A percentile compares a stretch with the other conserved stretches of the same genome.
These are phyloP conservation scores for Puffinus mauretanicus DNA, from an alignment of 2,113 vertebrate genomes.

Conservation along the genomic window DNA sequence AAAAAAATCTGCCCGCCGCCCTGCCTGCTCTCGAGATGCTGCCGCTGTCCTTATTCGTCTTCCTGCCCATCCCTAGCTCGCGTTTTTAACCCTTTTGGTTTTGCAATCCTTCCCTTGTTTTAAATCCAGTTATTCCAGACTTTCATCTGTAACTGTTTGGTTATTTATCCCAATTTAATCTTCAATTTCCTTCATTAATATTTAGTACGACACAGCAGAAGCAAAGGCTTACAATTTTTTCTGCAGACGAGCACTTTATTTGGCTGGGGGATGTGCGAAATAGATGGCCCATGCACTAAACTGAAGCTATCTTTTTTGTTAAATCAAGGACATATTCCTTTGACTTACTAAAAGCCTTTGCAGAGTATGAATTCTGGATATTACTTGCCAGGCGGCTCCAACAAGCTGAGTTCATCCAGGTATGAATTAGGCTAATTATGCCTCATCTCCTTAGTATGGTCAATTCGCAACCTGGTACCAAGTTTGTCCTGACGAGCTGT, in stretches of 20 bases:
- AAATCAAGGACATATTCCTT: background rate
- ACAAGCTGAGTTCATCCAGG: background rate
- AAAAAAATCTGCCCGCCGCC: background rate
- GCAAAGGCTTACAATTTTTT: background rate
- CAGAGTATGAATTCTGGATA: background rate
- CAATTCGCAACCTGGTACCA: background rate
- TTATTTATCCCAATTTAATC: background rate
- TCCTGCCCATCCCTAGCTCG: background rate
- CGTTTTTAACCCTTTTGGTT: background rate
- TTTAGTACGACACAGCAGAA: too few species aligned
- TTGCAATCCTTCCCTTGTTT: background rate
- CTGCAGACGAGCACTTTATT: background rate
- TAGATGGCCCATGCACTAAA: background rate
- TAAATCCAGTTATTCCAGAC: background rate
- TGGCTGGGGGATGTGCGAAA: background rate
- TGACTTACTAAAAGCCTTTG: rapidly evolving
- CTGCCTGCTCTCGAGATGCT: background rate
- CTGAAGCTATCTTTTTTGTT: background rate
- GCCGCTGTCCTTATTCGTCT: rapidly evolving
- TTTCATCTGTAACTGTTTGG: background rate
- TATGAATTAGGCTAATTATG: background rate
- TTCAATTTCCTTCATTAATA: background rate
- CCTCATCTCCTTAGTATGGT: too few species aligned
- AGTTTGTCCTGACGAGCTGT: background rate
- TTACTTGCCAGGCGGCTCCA: background rate